phyloP scores from a whole-genome alignment of 2,888 invertebrate species.

The Drosophila neonasuta region DNA sequence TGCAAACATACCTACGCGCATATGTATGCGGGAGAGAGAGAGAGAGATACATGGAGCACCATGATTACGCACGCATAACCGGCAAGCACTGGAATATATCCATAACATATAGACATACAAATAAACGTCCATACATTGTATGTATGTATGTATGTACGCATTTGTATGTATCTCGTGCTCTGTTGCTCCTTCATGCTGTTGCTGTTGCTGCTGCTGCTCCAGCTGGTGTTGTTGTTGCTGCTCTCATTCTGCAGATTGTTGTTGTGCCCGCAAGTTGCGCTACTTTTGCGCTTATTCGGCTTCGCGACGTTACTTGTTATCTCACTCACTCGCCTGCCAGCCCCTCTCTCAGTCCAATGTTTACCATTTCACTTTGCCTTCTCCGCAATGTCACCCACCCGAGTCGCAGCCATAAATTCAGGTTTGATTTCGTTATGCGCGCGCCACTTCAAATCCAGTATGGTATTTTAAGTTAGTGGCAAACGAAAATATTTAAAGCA shows the following conservation, averaged over 20 bases:
- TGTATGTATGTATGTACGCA: not conserved
- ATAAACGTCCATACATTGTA: not conserved
- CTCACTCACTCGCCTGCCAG: constrained; percentile 17
- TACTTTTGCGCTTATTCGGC: constrained; percentile 76
- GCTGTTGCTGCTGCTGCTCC: constrained; percentile 1
- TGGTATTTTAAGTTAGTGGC: not conserved
- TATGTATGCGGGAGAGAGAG: constrained; percentile 2
- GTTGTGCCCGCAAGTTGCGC: constrained; percentile 67
- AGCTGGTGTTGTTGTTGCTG: constrained; percentile 23
- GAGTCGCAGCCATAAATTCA: constrained; percentile 51
- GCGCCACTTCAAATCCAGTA: not conserved
- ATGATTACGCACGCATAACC: constrained; percentile 64
- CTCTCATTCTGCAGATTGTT: constrained; percentile 45
- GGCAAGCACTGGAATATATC: constrained; percentile 43
- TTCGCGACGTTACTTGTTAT: constrained; percentile 47
- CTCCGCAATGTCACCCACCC: constrained; percentile 65
- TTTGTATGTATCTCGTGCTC: not conserved
- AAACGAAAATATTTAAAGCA: not conserved
- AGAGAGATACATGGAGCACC: not conserved
- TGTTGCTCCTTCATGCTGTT: not conserved
- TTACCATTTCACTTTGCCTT: constrained; percentile 42
- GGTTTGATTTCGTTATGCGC: constrained; percentile 57
- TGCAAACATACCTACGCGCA: not conserved
- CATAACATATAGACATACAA: not conserved
- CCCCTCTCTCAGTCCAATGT: constrained; percentile 31